Evolutionary conservation across 2,797 vertebrate genomes (phyloP).

Genomic region (Morus bassanus): DNA sequence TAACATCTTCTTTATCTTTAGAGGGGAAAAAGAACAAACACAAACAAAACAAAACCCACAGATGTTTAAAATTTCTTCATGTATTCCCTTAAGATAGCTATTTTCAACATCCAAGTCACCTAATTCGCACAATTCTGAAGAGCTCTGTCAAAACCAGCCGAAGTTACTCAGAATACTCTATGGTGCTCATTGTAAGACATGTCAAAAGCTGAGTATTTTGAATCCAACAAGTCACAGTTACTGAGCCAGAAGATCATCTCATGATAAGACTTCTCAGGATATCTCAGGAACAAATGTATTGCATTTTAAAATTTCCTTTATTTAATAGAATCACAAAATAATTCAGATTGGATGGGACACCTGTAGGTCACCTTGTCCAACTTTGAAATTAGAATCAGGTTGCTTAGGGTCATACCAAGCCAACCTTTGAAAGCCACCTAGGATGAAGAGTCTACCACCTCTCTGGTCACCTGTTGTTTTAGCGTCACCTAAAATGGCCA

Average conservation of each 20-base stretch:
- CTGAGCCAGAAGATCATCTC: background rate
- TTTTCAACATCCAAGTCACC: background rate
- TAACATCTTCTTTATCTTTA: constrained; percentile 64
- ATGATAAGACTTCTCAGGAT: background rate
- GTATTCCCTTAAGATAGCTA: background rate
- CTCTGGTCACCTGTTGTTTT: background rate
- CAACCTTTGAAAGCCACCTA: background rate
- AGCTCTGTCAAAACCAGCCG: background rate
- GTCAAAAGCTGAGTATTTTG: background rate
- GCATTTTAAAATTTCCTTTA: background rate
- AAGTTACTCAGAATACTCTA: background rate
- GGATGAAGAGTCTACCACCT: background rate
- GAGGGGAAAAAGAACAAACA: background rate
- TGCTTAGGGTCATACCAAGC: background rate
- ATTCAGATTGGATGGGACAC: background rate
- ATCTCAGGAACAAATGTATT: background rate
- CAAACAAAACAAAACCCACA: background rate
- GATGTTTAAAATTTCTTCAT: background rate
- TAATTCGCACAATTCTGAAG: background rate
- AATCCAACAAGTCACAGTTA: background rate
- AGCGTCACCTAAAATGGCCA: background rate
- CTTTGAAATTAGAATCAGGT: background rate
- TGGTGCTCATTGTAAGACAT: accelerated
- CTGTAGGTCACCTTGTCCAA: background rate
- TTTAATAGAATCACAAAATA: background rate